Evolutionary conservation across 2,888 invertebrate species (phyloP).

Genomic region (Lasioglossum morio): DNA sequence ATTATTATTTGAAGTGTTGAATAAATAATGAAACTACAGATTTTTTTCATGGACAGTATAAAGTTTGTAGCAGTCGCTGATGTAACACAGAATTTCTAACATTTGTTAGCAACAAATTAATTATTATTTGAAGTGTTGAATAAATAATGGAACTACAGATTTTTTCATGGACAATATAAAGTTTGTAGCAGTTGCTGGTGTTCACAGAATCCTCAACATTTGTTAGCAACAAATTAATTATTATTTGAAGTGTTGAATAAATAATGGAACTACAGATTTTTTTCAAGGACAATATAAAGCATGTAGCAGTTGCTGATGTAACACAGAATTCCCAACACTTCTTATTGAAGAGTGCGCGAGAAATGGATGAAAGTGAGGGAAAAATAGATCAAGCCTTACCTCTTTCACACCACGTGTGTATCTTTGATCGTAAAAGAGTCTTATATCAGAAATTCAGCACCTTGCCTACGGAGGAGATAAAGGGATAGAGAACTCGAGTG

Average conservation of each 20-base stretch:
- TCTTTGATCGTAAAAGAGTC: constrained; percentile 40
- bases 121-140: too few relatives aligned
- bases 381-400: constrained; percentile 54
- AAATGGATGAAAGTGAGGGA: constrained; percentile 21
- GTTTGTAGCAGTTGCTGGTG: neutral
- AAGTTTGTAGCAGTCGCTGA: neutral
- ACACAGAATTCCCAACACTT: constrained; percentile 7
- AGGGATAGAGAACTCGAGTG: constrained; percentile 57
- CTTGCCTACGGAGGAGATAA: constrained; percentile 61
- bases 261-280: too few relatives aligned
- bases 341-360: neutral
- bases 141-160: too few relatives aligned
- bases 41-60: neutral
- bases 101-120: neutral
- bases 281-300: neutral
- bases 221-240: neutral
- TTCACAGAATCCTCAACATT: neutral
- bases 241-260: too few relatives aligned
- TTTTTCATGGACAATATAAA: neutral
- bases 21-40: too few relatives aligned
- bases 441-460: constrained; percentile 64
- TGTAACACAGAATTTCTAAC: neutral
- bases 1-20: too few relatives aligned
- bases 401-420: constrained; percentile 40
- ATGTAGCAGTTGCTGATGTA: neutral